Conservation (phyloP, 2,797 vertebrate genomes). For the Spondyliosoma cantharus region DNA sequence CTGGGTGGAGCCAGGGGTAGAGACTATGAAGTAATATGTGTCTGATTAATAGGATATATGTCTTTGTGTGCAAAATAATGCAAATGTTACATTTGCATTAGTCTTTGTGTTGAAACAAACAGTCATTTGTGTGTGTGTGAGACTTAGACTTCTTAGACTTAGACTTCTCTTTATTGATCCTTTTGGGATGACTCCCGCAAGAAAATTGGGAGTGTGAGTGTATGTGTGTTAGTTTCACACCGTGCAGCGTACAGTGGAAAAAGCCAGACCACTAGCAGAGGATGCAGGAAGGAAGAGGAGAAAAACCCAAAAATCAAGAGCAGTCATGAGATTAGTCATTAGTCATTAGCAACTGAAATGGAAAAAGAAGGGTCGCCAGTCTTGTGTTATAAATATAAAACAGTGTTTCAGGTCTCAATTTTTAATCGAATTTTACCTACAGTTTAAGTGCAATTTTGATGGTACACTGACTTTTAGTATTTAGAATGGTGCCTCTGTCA, state of each 20-base stretch:
- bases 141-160: no score
- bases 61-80: conserved; percentile 22
- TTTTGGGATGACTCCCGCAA: no score
- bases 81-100: conserved; percentile 19
- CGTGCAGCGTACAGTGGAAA: conserved; percentile 60
- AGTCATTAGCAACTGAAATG: conserved; percentile 71
- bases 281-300: conserved; percentile 66
- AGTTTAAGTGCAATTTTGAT: no score
- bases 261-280: conserved; percentile 76
- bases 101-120: not conserved
- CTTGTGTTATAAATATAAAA: conserved; percentile 68
- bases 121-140: conserved; percentile 12
- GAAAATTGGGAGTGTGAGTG: no score
- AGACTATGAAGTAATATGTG: conserved; percentile 40
- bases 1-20: conserved; percentile 44
- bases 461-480: no score
- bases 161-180: no score
- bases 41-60: conserved; percentile 3
- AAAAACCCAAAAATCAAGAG: conserved; percentile 66
- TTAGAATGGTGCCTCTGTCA: no score
- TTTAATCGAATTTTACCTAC: conserved; percentile 16
- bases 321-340: conserved; percentile 65
- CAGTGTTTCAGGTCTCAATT: conserved; percentile 8
- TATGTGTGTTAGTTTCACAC: conserved; percentile 51
- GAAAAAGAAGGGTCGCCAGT: conserved; percentile 62